A percentile compares a stretch with the other conserved stretches of the same genome.
Conservation (phyloP, 1,140 invertebrate species). For the Penaeus vannamei region DNA sequence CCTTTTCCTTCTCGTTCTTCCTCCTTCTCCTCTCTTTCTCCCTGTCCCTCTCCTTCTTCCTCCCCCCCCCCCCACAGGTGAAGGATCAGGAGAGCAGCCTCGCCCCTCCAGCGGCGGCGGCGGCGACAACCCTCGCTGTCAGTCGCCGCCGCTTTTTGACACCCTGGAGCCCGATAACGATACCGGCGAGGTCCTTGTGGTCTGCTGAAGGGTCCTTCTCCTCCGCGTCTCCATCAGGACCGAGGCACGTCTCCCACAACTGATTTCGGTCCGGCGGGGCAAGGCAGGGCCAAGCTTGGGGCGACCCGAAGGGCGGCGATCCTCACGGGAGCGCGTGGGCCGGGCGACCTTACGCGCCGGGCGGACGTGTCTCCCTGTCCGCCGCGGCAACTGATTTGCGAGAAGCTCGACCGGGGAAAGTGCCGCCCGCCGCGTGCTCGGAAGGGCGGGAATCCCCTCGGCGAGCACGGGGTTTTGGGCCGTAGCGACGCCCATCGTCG, state of each 20-base stretch:
- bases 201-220: constrained; percentile 54
- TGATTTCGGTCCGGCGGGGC: constrained; percentile 46
- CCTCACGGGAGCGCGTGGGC: background rate
- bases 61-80: too few species aligned
- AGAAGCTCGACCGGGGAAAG: constrained; percentile 42
- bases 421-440: constrained; percentile 8
- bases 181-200: constrained; percentile 64
- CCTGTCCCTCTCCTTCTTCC: too few species aligned
- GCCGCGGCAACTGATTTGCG: constrained; percentile 49
- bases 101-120: background rate
- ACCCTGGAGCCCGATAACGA: constrained; percentile 63
- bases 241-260: constrained; percentile 64
- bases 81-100: background rate
- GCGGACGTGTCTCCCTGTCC: constrained; percentile 29
- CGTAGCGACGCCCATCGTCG: constrained; percentile 17
- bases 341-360: constrained; percentile 12
- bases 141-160: constrained; percentile 65
- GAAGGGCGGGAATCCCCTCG: constrained; percentile 40
- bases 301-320: constrained; percentile 21
- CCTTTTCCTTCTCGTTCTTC: too few species aligned
- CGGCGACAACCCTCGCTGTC: constrained; percentile 61
- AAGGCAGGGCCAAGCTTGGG: background rate
- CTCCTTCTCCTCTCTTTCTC: too few species aligned
- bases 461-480: background rate
- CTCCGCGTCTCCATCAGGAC: constrained; percentile 60